Conservation (phyloP, 2,113 vertebrate species). For the Perca fluviatilis region DNA sequence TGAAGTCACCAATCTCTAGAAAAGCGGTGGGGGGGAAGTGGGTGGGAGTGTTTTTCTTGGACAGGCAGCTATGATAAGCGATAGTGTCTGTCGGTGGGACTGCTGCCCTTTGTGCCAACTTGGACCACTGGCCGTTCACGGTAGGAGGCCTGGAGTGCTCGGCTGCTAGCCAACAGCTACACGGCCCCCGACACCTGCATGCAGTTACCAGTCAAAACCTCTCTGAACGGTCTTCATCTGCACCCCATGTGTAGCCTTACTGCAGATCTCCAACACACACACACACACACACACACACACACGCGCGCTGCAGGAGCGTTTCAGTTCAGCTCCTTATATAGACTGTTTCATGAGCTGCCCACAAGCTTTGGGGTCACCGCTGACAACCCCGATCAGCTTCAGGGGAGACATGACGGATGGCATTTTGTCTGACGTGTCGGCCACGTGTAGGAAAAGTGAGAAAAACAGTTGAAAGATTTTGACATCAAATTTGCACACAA, state of each 20-base stretch:
- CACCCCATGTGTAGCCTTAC: conserved; percentile 71
- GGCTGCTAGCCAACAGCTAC: conserved; percentile 79
- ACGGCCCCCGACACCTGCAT: conserved; percentile 87
- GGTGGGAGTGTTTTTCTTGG: conserved; percentile 84
- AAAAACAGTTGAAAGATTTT: background rate
- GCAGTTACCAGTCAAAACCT: conserved; percentile 77
- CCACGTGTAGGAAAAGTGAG: background rate
- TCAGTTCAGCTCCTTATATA: conserved; percentile 78
- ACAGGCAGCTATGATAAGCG: conserved; percentile 76
- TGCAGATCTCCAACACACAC: conserved; percentile 32
- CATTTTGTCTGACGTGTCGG: background rate
- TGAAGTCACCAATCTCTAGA: conserved; percentile 88
- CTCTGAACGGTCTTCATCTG: conserved; percentile 77
- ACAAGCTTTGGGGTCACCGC: conserved; percentile 3
- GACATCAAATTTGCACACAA: conserved; percentile 1
- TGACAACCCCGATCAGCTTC: conserved; percentile 28
- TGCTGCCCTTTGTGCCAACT: conserved; percentile 60
- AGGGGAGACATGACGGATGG: conserved; percentile 22
- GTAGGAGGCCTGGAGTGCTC: conserved; percentile 32
- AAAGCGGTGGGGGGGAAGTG: conserved; percentile 57
- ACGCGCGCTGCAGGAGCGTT: conserved; percentile 44
- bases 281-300: conserved; percentile 45
- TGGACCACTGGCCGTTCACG: conserved; percentile 29
- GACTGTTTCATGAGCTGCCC: conserved; percentile 57
- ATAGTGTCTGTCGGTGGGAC: conserved; percentile 69